Base-by-base conservation (phyloP, 2,888 invertebrate genomes). In the Dicranocentrus wangi region DNA sequence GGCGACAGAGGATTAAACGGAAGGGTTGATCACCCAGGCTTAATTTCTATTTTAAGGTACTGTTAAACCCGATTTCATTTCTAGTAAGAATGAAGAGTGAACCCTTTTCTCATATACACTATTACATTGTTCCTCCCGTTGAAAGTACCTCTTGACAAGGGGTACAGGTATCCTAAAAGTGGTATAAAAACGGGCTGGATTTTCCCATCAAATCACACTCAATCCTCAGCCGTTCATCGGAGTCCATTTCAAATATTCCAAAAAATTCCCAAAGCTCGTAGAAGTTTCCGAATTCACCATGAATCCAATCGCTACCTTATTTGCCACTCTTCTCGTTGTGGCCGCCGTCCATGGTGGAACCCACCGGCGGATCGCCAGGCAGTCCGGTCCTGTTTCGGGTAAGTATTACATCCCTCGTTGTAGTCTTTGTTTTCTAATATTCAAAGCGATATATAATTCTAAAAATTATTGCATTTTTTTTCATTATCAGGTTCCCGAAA, bases 311-410 rank as follows among this genome's bases (percentile, higher is more conserved):
- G 25, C 63, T 13, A 39, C 42, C 23, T 10, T 71, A 13, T 60
- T 21, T 25, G 21, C 42, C 15, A 15, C 51, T 39, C 21, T 80
- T 19, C 21, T 53, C 72, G 47, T 79, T 17, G 51, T 47, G 17
- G 60, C 39, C 19, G 71, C 73, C 60, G 68, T 51, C 15, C 58
- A 79, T 13, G 80, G 58, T 27, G 71, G 73, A 19, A 66, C 60
- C 32, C 66, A 28, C 10, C 70, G 32, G 13, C 68, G 63, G 10
- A 0, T 66, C 0, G 42, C 17, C 2, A 65, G 73, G 17, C 68
- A 66, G 39, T 15, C 39, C 10, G 19, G 32, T n/a, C 15, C 61
- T 25, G 23, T 10, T 42, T 25, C 51, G 2, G n/a, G n/a, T n/a
- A n/a, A n/a, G n/a, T n/a, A n/a, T n/a, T n/a, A n/a, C n/a, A n/a